These are phyloP conservation scores for Hydropsyche betteni DNA, from an alignment of 2,888 invertebrate genomes.

Conservation along the genomic window DNA sequence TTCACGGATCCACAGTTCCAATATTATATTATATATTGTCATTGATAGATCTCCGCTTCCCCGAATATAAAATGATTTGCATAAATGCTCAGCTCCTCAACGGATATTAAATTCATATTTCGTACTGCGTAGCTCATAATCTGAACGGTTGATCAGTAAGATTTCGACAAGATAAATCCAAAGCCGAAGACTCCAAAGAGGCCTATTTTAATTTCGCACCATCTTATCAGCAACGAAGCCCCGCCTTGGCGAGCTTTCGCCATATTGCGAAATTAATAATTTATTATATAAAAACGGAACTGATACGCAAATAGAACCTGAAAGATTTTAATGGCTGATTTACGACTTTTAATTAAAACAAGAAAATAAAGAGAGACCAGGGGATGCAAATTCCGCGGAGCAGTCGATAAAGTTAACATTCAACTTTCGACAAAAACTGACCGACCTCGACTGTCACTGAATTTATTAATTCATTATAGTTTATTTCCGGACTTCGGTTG, in stretches of 20 bases:
- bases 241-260: neutral
- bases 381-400: neutral
- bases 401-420: neutral
- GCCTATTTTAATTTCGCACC: constrained; percentile 10
- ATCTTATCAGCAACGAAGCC: neutral
- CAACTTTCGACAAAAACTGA: neutral
- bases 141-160: neutral
- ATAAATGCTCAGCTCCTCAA: neutral
- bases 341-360: constrained; percentile 40
- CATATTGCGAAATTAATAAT: constrained; percentile 30
- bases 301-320: neutral
- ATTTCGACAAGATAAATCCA: constrained; percentile 1
- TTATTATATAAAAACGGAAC: neutral
- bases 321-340: constrained; percentile 33
- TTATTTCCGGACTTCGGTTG: too few relatives aligned
- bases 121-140: neutral
- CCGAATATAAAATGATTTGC: too few relatives aligned
- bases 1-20: too few relatives aligned
- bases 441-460: neutral
- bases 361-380: constrained; percentile 20
- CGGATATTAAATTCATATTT: constrained; percentile 10
- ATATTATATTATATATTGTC: too few relatives aligned
- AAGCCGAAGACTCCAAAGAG: neutral
- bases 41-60: too few relatives aligned
- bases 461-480: neutral